Evolutionary conservation across 2,797 vertebrate genomes (phyloP), one percentile per base, ranked within the genome.

Genomic region (Mus minutoides): DNA sequence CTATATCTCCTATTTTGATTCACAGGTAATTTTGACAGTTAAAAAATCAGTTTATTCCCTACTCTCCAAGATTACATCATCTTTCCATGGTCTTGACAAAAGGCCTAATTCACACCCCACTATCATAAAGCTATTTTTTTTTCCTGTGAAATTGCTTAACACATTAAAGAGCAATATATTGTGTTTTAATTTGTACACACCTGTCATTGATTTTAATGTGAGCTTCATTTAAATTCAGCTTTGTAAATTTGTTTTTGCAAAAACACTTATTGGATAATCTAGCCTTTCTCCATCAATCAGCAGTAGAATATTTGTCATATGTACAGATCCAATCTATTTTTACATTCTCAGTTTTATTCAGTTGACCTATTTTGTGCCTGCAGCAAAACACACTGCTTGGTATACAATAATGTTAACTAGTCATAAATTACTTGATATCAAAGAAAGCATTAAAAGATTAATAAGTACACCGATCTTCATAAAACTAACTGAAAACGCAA

Each of bases 351-450:
- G 14, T 87, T 90, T 83, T 90, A 82, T 69, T 93, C 24, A 46
- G 19, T 78, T 62, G 89, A 79, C 31, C 46, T 95, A 58, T 62
- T 90, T 40, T 90, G 26, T 82, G 87, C 88, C 24, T 76, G 29
- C 26, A 77, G 69, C 64, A 87, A 76, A 43, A 21, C 71, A 16
- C 3, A 71, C 13, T 60, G 21, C 60, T 84, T 82, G 52, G 69
- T 73, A 92, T 79, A 80, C 1, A 62, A 73, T 85, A 79, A 67
- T 37, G 75, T 92, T 85, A 87, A 80, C 37, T 60, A 76, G 58
- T 34, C 83, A 85, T 89, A 75, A 94, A 79, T 84, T 85, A 94
- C n/a, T 31, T 24, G 67, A 49, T 67, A 31, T 82, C 10, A 91
- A 71, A 62, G 49, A 58, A 94, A 75, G 29, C 37, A 79, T 80